Base-by-base conservation (phyloP, 2,113 vertebrate genomes). In the Caretta caretta region DNA sequence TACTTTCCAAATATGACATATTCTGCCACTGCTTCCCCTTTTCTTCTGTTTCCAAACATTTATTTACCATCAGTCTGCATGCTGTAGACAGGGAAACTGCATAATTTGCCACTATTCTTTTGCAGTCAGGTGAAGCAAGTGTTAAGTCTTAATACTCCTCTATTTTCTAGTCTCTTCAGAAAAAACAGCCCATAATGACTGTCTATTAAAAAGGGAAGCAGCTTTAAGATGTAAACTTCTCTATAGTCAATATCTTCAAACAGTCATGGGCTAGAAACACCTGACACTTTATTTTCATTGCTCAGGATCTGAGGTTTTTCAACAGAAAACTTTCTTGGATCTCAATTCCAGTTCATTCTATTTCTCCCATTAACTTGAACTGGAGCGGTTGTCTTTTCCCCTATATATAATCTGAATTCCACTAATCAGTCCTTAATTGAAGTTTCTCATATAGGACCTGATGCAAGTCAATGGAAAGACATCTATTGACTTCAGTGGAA, bases 151-250 rank as follows among this genome's bases (percentile, higher is more conserved):
- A 88, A 49, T 72, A 53, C 25, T 25, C 83, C 11, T 82, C 93
- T 82, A 90, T 90, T 79, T 95, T 88, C 48, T 90, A 35, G 27
- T 31, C 50, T 91, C 35, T 93, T 87, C 79, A 72, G n/a, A 79
- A 93, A 86, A 95, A 95, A 91, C 62, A 92, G 69, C 84, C 6
- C 57, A 16, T 29, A 56, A 72, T 85, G 78, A 56, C 12, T 88
- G 92, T 93, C 75, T 94, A 86, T 87, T 92, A 49, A 86, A 92
- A 95, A 6, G 42, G 80, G 46, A 93, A 29, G 17, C 6, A 65
- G n/a, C 38, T 96, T 90, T 88, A 81, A 96, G 96, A 93, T 95
- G 42, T 42, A 31, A 89, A 49, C 87, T 95, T 96, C 83, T 90
- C 13, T 92, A 17, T 75, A 83, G 57, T 35, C 46, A 72, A 4